These are phyloP conservation scores for Diarsia dahlii DNA, from an alignment of 2,888 invertebrate species.

Conservation along the genomic window DNA sequence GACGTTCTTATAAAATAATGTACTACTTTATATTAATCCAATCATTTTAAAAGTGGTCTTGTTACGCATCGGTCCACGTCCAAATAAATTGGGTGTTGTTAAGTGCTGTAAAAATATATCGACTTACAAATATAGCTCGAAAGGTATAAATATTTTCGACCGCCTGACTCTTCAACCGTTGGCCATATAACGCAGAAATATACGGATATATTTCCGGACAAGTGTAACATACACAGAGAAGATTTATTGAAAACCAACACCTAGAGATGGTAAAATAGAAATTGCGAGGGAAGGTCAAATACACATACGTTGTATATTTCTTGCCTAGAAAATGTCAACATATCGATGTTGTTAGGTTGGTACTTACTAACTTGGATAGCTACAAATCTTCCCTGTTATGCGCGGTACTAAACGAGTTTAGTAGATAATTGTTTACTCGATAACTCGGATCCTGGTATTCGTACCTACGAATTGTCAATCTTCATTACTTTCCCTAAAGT, in stretches of 20 bases:
- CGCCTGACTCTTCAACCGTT: slow-evolving; percentile 37
- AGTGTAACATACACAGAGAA: slow-evolving; percentile 45
- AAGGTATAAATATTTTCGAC: slow-evolving; percentile 36
- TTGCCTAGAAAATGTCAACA: background rate
- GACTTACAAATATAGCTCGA: slow-evolving; percentile 23
- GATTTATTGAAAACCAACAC: slow-evolving; percentile 54
- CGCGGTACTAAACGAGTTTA: background rate
- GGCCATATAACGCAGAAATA: slow-evolving; percentile 42
- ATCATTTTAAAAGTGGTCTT: background rate
- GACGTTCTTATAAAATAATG: no score
- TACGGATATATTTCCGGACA: slow-evolving; percentile 48
- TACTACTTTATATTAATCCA: no score
- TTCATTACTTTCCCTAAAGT: background rate
- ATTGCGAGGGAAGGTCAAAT: slow-evolving; percentile 29
- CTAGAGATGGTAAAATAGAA: slow-evolving; percentile 40
- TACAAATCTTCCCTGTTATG: background rate
- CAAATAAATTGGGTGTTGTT: slow-evolving; percentile 33
- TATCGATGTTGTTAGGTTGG: background rate
- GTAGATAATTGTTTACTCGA: background rate
- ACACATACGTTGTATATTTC: slow-evolving; percentile 10
- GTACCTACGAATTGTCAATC: background rate
- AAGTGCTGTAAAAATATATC: slow-evolving; percentile 43
- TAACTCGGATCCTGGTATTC: background rate
- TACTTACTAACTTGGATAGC: background rate
- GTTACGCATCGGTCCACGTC: slow-evolving; percentile 7